Percentiles rank a stretch among this genome's conserved stretches.
Evolutionary conservation across 2,797 vertebrate genomes (phyloP).

Genomic region (Luscinia megarhynchos): DNA sequence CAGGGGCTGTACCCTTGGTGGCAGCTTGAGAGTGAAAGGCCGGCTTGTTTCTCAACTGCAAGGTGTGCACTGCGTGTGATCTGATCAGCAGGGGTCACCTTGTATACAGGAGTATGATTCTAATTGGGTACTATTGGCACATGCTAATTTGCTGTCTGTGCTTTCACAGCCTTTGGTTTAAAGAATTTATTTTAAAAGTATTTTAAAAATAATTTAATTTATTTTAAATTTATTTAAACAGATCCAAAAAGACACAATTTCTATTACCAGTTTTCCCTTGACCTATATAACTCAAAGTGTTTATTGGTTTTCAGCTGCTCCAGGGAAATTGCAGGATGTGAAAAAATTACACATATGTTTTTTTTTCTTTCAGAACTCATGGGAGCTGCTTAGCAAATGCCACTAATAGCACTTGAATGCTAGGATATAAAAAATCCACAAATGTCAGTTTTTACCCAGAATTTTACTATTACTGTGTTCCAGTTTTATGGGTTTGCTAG

Average conservation of each 20-base stretch:
- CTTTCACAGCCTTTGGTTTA: background rate
- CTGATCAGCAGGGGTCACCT: background rate
- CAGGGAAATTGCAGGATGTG: background rate
- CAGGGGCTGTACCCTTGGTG: background rate
- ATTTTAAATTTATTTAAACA: background rate
- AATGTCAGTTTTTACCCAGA: background rate
- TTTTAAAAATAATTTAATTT: background rate
- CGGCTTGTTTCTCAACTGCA: background rate
- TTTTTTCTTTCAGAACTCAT: background rate
- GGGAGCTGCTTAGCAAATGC: background rate
- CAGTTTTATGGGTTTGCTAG: background rate
- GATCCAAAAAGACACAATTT: background rate
- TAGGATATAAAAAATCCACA: background rate
- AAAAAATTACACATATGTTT: background rate
- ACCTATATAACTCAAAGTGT: background rate
- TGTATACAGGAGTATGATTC: background rate
- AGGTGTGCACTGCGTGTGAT: background rate
- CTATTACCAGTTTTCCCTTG: background rate
- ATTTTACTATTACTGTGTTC: background rate
- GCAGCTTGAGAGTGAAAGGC: background rate
- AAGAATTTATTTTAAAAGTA: background rate
- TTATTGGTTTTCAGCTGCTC: background rate
- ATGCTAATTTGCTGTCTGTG: background rate
- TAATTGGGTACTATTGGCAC: background rate
- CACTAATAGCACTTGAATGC: background rate